Conservation (phyloP, 2,888 invertebrate species). For the Hydrotaea diabolus region DNA sequence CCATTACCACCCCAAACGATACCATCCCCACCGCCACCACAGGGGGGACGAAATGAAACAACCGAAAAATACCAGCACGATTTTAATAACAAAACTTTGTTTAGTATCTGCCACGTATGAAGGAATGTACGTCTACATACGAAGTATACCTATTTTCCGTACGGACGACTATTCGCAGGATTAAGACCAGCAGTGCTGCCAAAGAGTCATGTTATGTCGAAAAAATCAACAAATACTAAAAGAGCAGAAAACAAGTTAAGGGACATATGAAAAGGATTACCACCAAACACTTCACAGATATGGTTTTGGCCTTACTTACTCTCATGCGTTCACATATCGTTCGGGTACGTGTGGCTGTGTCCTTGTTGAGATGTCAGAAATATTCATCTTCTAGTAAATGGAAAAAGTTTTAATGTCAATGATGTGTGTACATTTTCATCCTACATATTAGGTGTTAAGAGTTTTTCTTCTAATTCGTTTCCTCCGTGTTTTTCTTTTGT, state of each 20-base stretch:
- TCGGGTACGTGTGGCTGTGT: background rate
- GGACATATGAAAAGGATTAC: constrained; percentile 51
- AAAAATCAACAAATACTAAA: constrained; percentile 33
- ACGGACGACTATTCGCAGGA: constrained; percentile 42
- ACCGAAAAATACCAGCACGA: constrained; percentile 62
- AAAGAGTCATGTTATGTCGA: constrained; percentile 56
- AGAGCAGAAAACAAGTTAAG: constrained; percentile 32
- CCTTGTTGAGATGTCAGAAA: constrained; percentile 47
- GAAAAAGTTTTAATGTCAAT: constrained; percentile 58
- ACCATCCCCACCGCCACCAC: too few species aligned
- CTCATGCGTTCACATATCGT: background rate
- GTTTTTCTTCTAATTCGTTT: constrained; percentile 18
- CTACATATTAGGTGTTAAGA: constrained; percentile 42
- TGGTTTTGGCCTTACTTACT: constrained; percentile 32
- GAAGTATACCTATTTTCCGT: background rate
- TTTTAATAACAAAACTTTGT: constrained; percentile 68
- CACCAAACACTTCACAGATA: constrained; percentile 45
- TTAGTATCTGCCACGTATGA: constrained; percentile 43
- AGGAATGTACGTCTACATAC: background rate
- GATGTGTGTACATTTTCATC: constrained; percentile 1
- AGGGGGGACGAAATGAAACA: background rate
- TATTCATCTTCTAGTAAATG: constrained; percentile 54
- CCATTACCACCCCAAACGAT: too few species aligned
- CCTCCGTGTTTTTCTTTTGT: too few species aligned
- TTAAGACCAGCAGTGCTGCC: constrained; percentile 42